Percentiles rank a stretch among this genome's conserved stretches.
These are phyloP conservation scores for Rhipidura dahli DNA, from an alignment of 2,113 vertebrate genomes.

Conservation along the genomic window DNA sequence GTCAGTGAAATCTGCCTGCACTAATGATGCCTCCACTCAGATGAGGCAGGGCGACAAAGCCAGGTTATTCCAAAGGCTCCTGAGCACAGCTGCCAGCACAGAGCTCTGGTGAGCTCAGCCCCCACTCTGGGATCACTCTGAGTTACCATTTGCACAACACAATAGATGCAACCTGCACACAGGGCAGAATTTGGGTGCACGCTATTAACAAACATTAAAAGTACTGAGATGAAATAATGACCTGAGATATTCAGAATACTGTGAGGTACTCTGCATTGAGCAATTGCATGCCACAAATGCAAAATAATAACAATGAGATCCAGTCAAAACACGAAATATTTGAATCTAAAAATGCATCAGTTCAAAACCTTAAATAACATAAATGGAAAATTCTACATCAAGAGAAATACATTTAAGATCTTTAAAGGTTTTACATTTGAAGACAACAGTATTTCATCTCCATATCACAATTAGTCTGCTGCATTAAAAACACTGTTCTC, in stretches of 20 bases:
- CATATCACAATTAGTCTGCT: not conserved
- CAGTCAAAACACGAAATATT: not conserved
- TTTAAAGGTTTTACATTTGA: not conserved
- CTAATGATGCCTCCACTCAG: not conserved
- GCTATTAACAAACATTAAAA: not conserved
- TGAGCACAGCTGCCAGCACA: not conserved
- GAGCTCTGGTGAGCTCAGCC: not conserved
- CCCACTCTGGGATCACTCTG: not conserved
- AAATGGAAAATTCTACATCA: not conserved
- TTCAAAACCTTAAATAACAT: not conserved
- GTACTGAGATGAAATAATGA: not conserved
- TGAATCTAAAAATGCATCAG: not conserved
- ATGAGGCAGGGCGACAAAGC: not conserved
- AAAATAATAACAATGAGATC: not conserved
- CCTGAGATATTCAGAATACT: not conserved
- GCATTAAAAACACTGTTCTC: not conserved
- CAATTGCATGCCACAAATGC: not conserved
- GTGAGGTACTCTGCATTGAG: not conserved
- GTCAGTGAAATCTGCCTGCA: not conserved
- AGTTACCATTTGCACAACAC: not conserved
- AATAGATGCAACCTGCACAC: not conserved
- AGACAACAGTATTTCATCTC: not conserved
- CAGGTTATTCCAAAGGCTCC: not conserved
- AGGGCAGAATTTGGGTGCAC: not conserved
- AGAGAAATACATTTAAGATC: not conserved